phyloP scores from a whole-genome alignment of 2,113 vertebrate species.

The Anoura caudifer region DNA sequence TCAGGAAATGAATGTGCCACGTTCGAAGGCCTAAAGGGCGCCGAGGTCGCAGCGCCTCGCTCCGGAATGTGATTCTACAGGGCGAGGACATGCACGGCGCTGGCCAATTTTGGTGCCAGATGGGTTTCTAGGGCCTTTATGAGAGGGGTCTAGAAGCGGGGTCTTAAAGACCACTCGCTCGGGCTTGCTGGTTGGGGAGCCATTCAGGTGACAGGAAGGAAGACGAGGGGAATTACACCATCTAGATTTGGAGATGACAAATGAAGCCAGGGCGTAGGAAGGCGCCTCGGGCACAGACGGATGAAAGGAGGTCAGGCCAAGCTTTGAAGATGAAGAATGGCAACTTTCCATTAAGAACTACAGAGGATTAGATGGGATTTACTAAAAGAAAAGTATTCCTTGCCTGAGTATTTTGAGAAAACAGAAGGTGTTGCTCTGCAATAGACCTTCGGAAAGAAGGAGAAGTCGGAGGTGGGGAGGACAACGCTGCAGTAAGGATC shows the following conservation, averaged over 20 bases:
- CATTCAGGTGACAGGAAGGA: background rate
- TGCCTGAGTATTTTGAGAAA: constrained; percentile 23
- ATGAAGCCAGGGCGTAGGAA: background rate
- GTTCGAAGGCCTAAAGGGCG: background rate
- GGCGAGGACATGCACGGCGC: background rate
- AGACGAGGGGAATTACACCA: background rate
- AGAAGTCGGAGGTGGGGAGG: background rate
- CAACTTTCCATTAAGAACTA: background rate
- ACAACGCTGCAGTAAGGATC: background rate
- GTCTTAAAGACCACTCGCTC: background rate
- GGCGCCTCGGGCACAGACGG: background rate
- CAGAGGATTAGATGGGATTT: background rate
- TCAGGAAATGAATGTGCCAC: background rate
- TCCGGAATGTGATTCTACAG: background rate
- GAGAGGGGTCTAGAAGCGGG: background rate
- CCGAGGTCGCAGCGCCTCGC: background rate
- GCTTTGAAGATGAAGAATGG: background rate
- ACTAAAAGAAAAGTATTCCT: background rate
- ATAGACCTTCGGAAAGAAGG: background rate
- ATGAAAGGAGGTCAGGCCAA: background rate
- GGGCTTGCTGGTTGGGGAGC: background rate
- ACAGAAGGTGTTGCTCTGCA: background rate
- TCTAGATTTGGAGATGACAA: background rate
- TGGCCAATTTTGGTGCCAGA: background rate
- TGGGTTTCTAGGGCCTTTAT: background rate